These are phyloP conservation scores for Cygnus atratus DNA, from an alignment of 2,113 vertebrate species.

Conservation along the genomic window DNA sequence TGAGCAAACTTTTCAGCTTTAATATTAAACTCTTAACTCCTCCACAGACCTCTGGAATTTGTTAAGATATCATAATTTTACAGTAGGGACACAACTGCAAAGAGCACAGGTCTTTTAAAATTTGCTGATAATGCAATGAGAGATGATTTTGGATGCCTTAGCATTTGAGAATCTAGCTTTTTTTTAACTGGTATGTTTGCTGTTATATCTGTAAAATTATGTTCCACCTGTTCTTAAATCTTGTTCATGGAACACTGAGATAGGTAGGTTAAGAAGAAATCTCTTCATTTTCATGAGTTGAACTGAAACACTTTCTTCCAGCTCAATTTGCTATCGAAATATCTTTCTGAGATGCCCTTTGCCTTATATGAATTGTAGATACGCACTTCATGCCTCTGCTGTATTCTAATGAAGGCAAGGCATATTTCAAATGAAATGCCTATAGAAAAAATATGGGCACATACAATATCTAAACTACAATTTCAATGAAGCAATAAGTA, in stretches of 20 bases:
- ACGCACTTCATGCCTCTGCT: background rate
- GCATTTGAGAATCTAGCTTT: background rate
- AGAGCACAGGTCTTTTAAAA: background rate
- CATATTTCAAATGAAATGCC: background rate
- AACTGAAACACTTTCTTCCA: constrained; percentile 32
- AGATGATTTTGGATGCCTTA: background rate
- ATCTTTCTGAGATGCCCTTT: constrained; percentile 20
- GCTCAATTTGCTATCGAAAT: constrained; percentile 33
- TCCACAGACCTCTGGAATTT: too few relatives aligned
- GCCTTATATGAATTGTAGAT: constrained; percentile 39
- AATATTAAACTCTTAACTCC: background rate
- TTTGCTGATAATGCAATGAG: background rate
- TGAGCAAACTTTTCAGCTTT: background rate
- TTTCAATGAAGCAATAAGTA: background rate
- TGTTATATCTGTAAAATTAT: background rate
- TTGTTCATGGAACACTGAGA: background rate
- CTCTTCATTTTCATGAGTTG: constrained; percentile 25
- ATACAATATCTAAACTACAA: background rate
- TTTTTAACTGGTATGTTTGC: background rate
- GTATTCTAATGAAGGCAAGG: background rate
- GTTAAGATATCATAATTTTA: background rate
- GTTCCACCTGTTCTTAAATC: background rate
- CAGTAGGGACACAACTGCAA: background rate
- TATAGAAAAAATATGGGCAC: background rate
- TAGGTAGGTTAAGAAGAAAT: constrained; percentile 36